These are phyloP conservation scores for Chaetodon trifascialis DNA, from an alignment of 2,113 vertebrate species.

Conservation along the genomic window DNA sequence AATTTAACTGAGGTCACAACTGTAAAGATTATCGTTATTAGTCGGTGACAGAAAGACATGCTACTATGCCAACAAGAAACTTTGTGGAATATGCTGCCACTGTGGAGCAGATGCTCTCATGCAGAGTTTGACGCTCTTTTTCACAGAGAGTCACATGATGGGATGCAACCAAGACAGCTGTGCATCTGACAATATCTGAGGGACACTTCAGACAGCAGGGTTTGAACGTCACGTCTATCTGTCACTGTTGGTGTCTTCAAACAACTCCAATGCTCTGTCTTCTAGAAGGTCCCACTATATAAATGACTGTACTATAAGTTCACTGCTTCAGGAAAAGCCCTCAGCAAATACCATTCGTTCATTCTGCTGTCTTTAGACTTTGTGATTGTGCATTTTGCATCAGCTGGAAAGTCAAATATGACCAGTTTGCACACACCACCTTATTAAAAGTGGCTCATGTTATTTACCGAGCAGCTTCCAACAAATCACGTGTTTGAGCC, in stretches of 20 bases:
- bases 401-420: not conserved
- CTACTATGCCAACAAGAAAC: not conserved
- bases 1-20: too few relatives aligned
- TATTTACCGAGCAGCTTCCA: not conserved
- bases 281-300: too few relatives aligned
- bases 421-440: not conserved
- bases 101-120: not conserved
- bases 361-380: not conserved
- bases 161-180: not conserved
- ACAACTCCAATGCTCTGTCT: too few relatives aligned
- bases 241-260: too few relatives aligned
- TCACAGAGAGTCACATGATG: conserved; percentile 3
- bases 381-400: not conserved
- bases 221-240: too few relatives aligned
- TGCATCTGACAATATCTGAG: not conserved
- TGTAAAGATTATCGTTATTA: too few relatives aligned
- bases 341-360: not conserved
- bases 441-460: not conserved
- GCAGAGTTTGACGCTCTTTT: not conserved
- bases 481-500: not conserved
- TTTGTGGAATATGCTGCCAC: not conserved
- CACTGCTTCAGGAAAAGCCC: not conserved
- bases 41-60: not conserved
- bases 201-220: too few relatives aligned
- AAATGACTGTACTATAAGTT: too few relatives aligned